Percentiles rank a stretch among this genome's conserved stretches.
Evolutionary conservation across 2,888 invertebrate genomes (phyloP).

Genomic region (Eremobia ochroleuca): DNA sequence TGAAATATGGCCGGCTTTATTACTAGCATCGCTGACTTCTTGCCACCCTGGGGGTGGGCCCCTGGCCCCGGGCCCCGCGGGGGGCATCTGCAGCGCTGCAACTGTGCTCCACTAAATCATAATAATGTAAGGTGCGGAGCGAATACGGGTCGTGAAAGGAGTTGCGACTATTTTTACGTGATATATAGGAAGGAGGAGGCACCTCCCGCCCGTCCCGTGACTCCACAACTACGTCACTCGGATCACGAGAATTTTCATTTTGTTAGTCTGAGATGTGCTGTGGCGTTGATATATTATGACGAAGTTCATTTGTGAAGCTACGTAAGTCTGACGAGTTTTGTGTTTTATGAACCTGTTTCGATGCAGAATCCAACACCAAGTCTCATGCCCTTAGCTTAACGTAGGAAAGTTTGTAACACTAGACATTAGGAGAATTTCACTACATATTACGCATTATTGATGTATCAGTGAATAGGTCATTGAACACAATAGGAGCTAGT

Average conservation of each 20-base stretch:
- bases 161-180: conserved; percentile 71
- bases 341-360: not conserved
- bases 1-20: conserved; percentile 91
- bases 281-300: not conserved
- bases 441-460: not conserved
- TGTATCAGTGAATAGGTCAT: not conserved
- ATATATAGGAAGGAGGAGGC: conserved; percentile 59
- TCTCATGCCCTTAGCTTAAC: not conserved
- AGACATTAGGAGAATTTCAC: not conserved
- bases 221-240: conserved; percentile 39
- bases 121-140: conserved; percentile 87
- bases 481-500: not conserved
- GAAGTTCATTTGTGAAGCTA: not conserved
- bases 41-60: conserved; percentile 61
- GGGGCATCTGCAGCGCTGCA: conserved; percentile 84
- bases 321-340: not conserved
- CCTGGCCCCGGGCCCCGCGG: conserved; percentile 29
- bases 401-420: not conserved
- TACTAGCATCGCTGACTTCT: conserved; percentile 86
- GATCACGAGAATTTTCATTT: conserved; percentile 53
- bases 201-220: conserved; percentile 23
- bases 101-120: conserved; percentile 88
- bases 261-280: conserved; percentile 11
- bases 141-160: conserved; percentile 72
- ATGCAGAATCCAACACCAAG: not conserved